Percentiles rank a stretch among this genome's conserved stretches.
phyloP scores from a whole-genome alignment of 2,113 vertebrate species.

The Charadrius vociferus region DNA sequence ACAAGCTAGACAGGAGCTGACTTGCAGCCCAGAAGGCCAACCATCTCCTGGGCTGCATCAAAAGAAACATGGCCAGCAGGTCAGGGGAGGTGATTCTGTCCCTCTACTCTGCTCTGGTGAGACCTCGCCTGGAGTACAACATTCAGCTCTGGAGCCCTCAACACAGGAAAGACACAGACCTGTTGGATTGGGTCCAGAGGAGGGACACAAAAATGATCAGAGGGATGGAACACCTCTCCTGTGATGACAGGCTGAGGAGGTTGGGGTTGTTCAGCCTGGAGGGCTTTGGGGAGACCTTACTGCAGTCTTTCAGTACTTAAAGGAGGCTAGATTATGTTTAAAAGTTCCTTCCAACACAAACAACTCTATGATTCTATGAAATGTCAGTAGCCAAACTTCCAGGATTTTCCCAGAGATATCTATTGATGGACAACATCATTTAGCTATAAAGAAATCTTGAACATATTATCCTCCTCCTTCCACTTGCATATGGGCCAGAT shows the following conservation, averaged over 20 bases:
- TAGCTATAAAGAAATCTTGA: background rate
- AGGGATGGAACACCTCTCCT: background rate
- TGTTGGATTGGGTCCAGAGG: rapidly evolving
- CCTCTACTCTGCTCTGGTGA: background rate
- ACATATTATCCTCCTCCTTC: background rate
- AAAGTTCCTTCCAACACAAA: background rate
- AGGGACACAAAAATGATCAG: background rate
- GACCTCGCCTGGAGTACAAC: too few species aligned
- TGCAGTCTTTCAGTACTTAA: background rate
- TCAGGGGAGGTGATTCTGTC: rapidly evolving
- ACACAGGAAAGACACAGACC: background rate
- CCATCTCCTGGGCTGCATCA: background rate
- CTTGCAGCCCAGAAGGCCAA: background rate
- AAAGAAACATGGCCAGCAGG: background rate
- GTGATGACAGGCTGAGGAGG: background rate
- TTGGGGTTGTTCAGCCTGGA: background rate
- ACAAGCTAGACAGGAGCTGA: background rate
- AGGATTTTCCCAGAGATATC: background rate
- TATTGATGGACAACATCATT: rapidly evolving
- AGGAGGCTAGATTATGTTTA: background rate
- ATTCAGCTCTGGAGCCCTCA: background rate
- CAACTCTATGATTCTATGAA: background rate
- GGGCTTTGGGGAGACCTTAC: background rate
- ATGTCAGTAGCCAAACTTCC: background rate
- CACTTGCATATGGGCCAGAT: background rate